Percentiles rank a stretch among this genome's conserved stretches.
phyloP scores from a whole-genome alignment of 2,797 vertebrate genomes.

The Eremophila alpestris region DNA sequence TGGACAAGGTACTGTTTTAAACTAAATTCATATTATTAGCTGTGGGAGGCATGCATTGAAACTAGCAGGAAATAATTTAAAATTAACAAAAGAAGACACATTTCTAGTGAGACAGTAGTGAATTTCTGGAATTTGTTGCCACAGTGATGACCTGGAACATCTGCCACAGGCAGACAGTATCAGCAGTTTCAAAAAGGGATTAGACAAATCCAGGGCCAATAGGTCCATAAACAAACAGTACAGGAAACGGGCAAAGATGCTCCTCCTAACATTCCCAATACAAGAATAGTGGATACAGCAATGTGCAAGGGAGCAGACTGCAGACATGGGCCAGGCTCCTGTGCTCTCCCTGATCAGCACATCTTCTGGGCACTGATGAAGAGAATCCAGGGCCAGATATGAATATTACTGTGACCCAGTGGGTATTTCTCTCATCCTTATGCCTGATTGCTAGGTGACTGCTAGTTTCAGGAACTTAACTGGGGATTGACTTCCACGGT shows the following conservation, averaged over 20 bases:
- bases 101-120: background rate
- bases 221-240: background rate
- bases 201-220: conserved; percentile 8
- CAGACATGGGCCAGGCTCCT: background rate
- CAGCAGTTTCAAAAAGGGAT: conserved; percentile 3
- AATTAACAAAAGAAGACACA: background rate
- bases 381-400: background rate
- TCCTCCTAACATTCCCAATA: background rate
- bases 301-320: background rate
- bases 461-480: background rate
- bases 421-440: background rate
- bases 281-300: background rate
- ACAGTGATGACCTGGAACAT: background rate
- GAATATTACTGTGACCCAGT: background rate
- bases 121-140: conserved; percentile 3
- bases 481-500: background rate
- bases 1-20: background rate
- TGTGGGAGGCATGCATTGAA: background rate
- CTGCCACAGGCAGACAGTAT: conserved; percentile 5
- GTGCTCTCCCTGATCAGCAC: background rate
- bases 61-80: background rate
- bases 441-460: background rate
- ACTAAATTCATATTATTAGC: background rate
- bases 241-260: background rate
- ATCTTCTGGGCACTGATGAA: background rate